A percentile compares a stretch with the other conserved stretches of the same genome.
phyloP scores from a whole-genome alignment of 2,113 vertebrate genomes.

The Hippoglossus stenolepis region DNA sequence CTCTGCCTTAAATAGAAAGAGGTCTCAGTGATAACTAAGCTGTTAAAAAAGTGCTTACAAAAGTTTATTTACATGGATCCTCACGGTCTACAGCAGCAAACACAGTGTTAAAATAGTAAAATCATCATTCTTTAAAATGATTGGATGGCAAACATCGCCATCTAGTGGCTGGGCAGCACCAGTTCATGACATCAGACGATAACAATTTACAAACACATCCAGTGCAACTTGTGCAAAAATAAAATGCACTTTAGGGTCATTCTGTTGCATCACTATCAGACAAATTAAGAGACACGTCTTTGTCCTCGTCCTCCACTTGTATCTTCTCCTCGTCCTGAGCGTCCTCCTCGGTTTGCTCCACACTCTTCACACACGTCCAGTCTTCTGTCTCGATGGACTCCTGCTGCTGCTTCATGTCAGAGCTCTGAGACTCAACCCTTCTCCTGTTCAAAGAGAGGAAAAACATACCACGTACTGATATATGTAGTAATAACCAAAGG shows the following conservation, averaged over 20 bases:
- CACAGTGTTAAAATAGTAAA: not conserved
- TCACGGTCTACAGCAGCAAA: constrained; percentile 10
- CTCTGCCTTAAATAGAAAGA: constrained; percentile 6
- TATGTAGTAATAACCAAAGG: not conserved
- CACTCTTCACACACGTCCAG: constrained; percentile 61
- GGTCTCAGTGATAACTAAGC: not conserved
- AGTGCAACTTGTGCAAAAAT: constrained; percentile 16
- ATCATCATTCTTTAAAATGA: not conserved
- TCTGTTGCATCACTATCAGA: constrained; percentile 21
- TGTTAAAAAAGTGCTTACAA: not conserved
- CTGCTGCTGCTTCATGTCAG: constrained; percentile 77
- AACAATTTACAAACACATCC: not conserved
- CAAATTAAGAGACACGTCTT: not conserved
- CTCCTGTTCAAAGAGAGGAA: constrained; percentile 77
- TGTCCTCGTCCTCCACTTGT: not conserved
- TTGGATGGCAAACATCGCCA: constrained; percentile 46
- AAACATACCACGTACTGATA: not conserved
- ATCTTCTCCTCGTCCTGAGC: constrained; percentile 42
- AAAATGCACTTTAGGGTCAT: constrained; percentile 3
- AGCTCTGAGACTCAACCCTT: constrained; percentile 75
- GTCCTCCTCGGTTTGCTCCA: constrained; percentile 31
- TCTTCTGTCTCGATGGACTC: constrained; percentile 84
- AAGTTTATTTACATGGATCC: not conserved
- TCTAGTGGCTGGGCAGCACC: constrained; percentile 42
- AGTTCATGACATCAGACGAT: not conserved